Evolutionary conservation across 2,797 vertebrate species (phyloP).

Genomic region (Cyprinodon diabolis): DNA sequence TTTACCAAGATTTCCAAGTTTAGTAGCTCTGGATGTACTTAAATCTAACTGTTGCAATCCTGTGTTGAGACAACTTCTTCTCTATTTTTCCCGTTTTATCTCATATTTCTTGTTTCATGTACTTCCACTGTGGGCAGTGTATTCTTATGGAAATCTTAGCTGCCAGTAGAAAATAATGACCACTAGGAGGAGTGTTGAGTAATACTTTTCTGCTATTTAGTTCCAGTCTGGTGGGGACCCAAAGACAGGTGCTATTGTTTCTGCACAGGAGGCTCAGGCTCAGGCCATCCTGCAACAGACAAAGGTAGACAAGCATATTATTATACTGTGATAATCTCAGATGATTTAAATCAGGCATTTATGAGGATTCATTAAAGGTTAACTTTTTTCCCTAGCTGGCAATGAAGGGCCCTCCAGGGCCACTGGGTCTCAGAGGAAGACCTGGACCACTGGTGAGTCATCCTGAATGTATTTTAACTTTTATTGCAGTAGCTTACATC

Average conservation of each 20-base stretch:
- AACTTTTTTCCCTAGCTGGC: constrained; percentile 80
- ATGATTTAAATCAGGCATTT: neutral
- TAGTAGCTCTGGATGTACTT: neutral
- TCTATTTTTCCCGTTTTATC: neutral
- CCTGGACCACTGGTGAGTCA: constrained; percentile 92
- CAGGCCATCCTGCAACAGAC: constrained; percentile 97
- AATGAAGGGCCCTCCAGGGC: constrained; percentile 89
- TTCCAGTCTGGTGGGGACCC: constrained; percentile 89
- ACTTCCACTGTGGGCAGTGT: neutral
- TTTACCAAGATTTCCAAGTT: neutral
- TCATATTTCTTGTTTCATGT: constrained; percentile 1
- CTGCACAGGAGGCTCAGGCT: constrained; percentile 94
- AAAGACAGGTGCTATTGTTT: constrained; percentile 86
- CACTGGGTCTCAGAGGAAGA: constrained; percentile 89
- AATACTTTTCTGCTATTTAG: constrained; percentile 63
- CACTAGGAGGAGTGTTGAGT: constrained; percentile 64
- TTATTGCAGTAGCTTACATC: neutral
- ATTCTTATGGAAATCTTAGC: neutral
- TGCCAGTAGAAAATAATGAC: constrained; percentile 31
- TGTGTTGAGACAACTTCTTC: neutral
- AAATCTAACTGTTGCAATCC: neutral
- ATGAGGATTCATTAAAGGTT: neutral
- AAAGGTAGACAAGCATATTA: constrained; percentile 78
- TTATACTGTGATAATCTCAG: neutral
- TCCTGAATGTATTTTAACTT: constrained; percentile 15